Base-by-base conservation (phyloP, 1,140 invertebrate genomes). In the Sminthurinus signatus region DNA sequence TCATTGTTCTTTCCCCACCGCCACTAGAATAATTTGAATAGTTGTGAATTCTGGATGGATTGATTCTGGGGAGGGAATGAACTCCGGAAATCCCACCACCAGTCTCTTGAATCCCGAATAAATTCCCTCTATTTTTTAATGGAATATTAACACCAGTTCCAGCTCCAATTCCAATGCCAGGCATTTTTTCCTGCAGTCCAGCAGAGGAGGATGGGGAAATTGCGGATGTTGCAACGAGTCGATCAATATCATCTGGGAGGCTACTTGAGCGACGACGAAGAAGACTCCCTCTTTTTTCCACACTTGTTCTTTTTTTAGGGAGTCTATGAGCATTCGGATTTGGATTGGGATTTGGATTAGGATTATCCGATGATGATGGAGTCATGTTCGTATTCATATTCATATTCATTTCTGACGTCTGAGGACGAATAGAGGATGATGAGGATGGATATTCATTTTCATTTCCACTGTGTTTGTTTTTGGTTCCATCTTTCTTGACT, bases 191-290 rank as follows among this genome's bases (percentile, higher is more conserved):
- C 23, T 8, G 8, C 8, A 51, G 19, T 51, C 8, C 48, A 51
- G 8, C 25, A 32, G 5, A 8, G 25, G 39, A 8, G 23, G 39
- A n/a, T 25, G 10, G 10, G 10, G 10, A 15, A 4, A 21, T 3
- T 21, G 4, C 28, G 19, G 12, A 4, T 12, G 19, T 58, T 1
- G 44, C 15, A 52, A 28, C 27, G 21, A 15, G 15, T 17, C 32
- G 54, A 59, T 65, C 67, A 56, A 69, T 65, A 62, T 68, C 66
- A 62, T 68, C 66, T 44, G 67, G 67, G 21, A 69, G 52, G 25
- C 62, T 65, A 27, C 51, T 65, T 32, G 60, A 68, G 25, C 65
- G 58, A 55, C 65, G 65, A 36, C 65, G 65, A 48, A 62, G 21
- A 14, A 68, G 46, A 60, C 55, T 60, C 8, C 23, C 28, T 59